These are phyloP conservation scores for Austrolebias charrua DNA, from an alignment of 2,797 vertebrate species.

Conservation along the genomic window DNA sequence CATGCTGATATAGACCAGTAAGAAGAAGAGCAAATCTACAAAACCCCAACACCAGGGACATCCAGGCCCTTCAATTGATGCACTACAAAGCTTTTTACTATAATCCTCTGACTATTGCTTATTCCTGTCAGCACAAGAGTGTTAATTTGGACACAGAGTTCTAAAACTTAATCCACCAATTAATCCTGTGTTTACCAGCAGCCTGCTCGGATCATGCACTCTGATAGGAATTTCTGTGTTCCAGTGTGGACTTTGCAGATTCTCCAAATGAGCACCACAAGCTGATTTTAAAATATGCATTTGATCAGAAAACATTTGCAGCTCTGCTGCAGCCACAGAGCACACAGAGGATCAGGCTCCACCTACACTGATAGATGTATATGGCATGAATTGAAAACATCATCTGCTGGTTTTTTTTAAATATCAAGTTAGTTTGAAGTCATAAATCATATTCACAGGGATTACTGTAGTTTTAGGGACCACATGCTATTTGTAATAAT, in stretches of 20 bases:
- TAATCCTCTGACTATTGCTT: not conserved
- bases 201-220: constrained; percentile 40
- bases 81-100: not conserved
- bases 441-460: no score
- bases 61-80: not conserved
- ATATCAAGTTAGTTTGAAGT: not conserved
- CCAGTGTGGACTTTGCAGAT: constrained; percentile 17
- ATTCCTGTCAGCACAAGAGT: constrained; percentile 8
- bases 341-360: constrained; percentile 1
- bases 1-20: not conserved
- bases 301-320: not conserved
- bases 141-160: constrained; percentile 25
- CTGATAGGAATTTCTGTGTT: constrained; percentile 31
- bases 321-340: constrained; percentile 1
- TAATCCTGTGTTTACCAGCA: constrained; percentile 34
- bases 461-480: no score
- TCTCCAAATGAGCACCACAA: constrained; percentile 27
- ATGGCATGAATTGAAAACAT: constrained; percentile 1
- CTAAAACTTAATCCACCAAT: constrained; percentile 29
- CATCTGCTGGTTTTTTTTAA: constrained; percentile 5
- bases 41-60: not conserved
- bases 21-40: not conserved
- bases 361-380: not conserved
- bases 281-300: constrained; percentile 16
- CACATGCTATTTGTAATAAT: no score